Conservation (phyloP, 2,113 vertebrate genomes). For the Corythornis vintsioides region DNA sequence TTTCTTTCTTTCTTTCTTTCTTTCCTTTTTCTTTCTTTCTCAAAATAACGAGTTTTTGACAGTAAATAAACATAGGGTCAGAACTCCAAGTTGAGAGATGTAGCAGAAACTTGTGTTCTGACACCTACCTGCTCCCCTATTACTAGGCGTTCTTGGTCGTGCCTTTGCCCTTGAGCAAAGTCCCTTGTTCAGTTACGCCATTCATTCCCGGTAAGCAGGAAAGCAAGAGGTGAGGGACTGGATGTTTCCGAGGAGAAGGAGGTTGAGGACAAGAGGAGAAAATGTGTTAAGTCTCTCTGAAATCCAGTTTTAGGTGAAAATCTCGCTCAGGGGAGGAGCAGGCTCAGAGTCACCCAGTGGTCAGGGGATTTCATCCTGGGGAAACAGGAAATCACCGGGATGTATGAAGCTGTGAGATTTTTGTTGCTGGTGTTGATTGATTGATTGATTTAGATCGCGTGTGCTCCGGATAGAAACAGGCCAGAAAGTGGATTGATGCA, state of each 20-base stretch:
- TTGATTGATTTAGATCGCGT: too few relatives aligned
- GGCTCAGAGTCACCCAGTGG: rapidly evolving
- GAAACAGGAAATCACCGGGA: background rate
- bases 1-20: too few relatives aligned
- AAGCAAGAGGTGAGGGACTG: background rate
- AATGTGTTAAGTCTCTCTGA: background rate
- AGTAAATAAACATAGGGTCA: background rate
- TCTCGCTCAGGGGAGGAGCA: rapidly evolving
- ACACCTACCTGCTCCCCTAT: rapidly evolving
- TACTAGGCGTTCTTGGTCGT: background rate
- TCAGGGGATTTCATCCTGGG: background rate
- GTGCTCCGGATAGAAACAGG: background rate
- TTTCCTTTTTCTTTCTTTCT: too few relatives aligned
- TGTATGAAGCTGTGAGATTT: background rate
- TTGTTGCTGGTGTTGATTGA: too few relatives aligned
- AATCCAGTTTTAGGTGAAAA: background rate
- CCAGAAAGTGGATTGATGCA: background rate
- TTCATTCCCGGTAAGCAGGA: background rate
- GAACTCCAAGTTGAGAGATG: background rate
- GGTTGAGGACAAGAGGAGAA: background rate
- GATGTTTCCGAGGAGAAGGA: rapidly evolving
- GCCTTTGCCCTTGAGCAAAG: too few relatives aligned
- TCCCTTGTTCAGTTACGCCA: background rate
- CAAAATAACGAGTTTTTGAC: background rate
- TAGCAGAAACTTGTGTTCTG: background rate